phyloP scores from a whole-genome alignment of 2,888 invertebrate species.

The Pachliopta kotzebuea region DNA sequence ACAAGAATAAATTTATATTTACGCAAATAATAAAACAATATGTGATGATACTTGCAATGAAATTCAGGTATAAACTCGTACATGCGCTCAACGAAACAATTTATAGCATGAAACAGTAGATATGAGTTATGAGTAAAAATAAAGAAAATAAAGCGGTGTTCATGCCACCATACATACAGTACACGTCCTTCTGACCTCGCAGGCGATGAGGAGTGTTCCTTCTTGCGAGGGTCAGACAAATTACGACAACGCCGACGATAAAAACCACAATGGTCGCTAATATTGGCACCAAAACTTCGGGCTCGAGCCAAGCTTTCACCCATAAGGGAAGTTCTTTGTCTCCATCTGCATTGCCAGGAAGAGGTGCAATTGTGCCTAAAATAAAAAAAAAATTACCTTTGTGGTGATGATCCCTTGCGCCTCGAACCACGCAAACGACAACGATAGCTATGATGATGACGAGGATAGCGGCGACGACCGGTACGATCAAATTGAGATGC shows the following conservation, averaged over 20 bases:
- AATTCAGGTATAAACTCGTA: not conserved
- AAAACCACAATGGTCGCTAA: conserved; percentile 94
- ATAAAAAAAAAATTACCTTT: conserved; percentile 84
- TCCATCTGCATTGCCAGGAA: conserved; percentile 81
- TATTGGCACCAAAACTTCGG: conserved; percentile 94
- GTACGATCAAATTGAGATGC: conserved; percentile 96
- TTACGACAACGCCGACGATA: conserved; percentile 93
- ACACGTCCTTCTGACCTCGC: conserved; percentile 88
- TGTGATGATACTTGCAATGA: conserved; percentile 8
- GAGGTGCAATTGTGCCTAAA: conserved; percentile 90
- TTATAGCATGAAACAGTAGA: not conserved
- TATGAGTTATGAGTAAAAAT: conserved; percentile 26
- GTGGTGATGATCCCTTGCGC: conserved; percentile 90
- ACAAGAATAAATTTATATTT: not conserved
- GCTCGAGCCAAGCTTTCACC: conserved; percentile 93
- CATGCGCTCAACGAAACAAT: conserved; percentile 13
- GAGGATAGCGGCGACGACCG: conserved; percentile 93
- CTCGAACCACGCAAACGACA: conserved; percentile 94
- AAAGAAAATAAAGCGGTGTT: conserved; percentile 59
- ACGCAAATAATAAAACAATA: conserved; percentile 23
- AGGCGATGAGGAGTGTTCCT: conserved; percentile 90
- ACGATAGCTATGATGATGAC: conserved; percentile 96
- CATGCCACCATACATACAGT: conserved; percentile 85
- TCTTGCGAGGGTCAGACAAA: conserved; percentile 92
- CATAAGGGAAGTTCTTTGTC: conserved; percentile 83